Conservation (phyloP, 2,888 invertebrate species). For the Orthosia incerta region DNA sequence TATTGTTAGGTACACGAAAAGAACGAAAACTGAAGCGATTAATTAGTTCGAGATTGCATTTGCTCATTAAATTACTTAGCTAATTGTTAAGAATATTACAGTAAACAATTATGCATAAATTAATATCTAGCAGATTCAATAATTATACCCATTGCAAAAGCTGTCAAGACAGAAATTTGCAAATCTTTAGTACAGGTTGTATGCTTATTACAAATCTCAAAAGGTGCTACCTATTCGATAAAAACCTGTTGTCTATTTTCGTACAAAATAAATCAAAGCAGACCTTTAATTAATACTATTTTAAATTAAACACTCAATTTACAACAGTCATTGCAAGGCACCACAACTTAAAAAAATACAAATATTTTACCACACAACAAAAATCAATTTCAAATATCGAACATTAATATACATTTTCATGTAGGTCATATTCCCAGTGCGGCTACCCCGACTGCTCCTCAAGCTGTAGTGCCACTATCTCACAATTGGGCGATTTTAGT, state of each 20-base stretch:
- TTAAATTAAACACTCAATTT: neutral
- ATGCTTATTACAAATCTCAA: neutral
- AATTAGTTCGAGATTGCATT: neutral
- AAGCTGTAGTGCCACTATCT: too few species aligned
- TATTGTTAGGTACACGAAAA: neutral
- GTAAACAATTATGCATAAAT: too few species aligned
- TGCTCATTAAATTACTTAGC: too few species aligned
- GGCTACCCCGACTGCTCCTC: conserved; percentile 9
- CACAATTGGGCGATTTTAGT: too few species aligned
- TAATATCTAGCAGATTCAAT: neutral
- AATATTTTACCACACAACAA: conserved; percentile 7
- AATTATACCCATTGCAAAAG: neutral
- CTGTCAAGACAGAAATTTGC: neutral
- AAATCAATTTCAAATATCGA: conserved; percentile 41
- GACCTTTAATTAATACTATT: neutral
- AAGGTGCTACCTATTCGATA: neutral
- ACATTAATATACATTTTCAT: conserved; percentile 30
- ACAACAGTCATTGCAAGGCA: neutral
- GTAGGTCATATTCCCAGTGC: conserved; percentile 29
- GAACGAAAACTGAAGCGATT: neutral
- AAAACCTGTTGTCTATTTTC: neutral
- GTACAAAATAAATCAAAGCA: neutral
- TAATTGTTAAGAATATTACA: too few species aligned
- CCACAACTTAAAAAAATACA: conserved; percentile 1
- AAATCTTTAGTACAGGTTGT: neutral